A percentile compares a stretch with the other conserved stretches of the same genome.
Conservation (phyloP, 1,140 invertebrate species). For the Pentalonia nigronervosa region DNA sequence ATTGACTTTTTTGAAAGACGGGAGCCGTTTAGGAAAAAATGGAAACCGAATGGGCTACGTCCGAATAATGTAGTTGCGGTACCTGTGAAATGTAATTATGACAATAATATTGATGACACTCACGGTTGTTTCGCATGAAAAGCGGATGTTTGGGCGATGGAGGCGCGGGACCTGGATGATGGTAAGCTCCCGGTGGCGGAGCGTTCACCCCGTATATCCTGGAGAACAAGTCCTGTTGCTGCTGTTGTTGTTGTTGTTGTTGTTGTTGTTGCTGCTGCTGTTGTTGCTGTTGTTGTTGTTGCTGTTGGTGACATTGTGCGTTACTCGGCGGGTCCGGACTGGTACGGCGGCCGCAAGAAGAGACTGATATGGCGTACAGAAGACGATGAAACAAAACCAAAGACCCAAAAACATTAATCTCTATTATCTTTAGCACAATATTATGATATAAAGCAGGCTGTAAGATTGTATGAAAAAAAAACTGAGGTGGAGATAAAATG, state of each 20-base stretch:
- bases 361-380: constrained; percentile 25
- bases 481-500: neutral
- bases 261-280: constrained; percentile 29
- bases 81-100: neutral
- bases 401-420: neutral
- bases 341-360: constrained; percentile 50
- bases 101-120: neutral
- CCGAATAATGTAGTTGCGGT: too few relatives aligned
- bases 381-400: neutral
- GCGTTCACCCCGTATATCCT: constrained; percentile 44
- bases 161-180: constrained; percentile 12
- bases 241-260: constrained; percentile 32
- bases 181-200: constrained; percentile 16
- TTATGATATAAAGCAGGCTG: neutral
- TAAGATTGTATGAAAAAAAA: neutral
- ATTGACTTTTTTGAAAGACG: too few relatives aligned
- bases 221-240: constrained; percentile 49
- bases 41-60: too few relatives aligned
- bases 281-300: constrained; percentile 42
- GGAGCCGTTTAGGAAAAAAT: too few relatives aligned
- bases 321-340: constrained; percentile 32
- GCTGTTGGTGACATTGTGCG: constrained; percentile 53
- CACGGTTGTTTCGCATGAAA: constrained; percentile 48
- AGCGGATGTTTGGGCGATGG: constrained; percentile 46
- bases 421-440: neutral